Conservation (phyloP, 2,113 vertebrate genomes). For the Tragelaphus buxtoni region DNA sequence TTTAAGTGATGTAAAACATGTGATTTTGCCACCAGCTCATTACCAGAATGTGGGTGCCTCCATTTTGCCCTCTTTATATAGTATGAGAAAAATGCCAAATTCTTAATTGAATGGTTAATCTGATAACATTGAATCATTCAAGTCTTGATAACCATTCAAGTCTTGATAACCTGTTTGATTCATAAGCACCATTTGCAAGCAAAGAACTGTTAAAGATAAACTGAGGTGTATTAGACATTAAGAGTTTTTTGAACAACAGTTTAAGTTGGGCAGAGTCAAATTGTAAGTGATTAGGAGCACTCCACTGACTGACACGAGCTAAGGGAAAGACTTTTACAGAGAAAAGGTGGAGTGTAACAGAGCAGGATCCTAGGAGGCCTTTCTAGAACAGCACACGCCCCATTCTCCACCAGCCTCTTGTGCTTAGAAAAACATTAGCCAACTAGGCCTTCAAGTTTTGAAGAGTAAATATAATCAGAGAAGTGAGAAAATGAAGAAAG, state of each 20-base stretch:
- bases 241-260: neutral
- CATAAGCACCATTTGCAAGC: neutral
- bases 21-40: neutral
- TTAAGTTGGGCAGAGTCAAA: neutral
- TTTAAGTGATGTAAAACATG: neutral
- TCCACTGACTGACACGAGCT: neutral
- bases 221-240: neutral
- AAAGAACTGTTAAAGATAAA: neutral
- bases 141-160: neutral
- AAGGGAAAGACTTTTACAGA: neutral
- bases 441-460: neutral
- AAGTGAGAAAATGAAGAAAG: neutral
- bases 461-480: neutral
- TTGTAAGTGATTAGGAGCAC: neutral
- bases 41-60: neutral
- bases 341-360: neutral
- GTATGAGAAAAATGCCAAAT: neutral
- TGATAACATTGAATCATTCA: neutral
- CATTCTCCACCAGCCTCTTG: neutral
- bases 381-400: neutral
- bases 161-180: neutral
- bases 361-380: neutral
- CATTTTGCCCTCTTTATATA: neutral
- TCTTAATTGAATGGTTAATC: neutral
- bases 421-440: neutral